phyloP scores from a whole-genome alignment of 2,113 vertebrate species.

The Ophthalmolycus amberensis region DNA sequence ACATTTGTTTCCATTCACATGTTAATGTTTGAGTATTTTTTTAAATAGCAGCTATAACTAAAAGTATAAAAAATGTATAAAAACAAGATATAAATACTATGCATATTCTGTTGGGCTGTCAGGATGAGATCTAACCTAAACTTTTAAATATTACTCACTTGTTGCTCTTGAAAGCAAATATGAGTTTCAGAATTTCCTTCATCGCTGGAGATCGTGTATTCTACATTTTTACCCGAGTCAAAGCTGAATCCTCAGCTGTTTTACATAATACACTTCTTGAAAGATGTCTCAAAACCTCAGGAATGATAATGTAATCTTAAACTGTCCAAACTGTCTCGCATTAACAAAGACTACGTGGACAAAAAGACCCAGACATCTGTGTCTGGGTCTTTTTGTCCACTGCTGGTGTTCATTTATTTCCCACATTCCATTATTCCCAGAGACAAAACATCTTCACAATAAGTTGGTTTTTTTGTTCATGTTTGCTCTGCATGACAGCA shows the following conservation, averaged over 20 bases:
- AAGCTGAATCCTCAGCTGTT: not conserved
- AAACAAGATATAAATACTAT: not conserved
- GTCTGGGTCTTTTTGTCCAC: not conserved
- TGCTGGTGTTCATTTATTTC: constrained; percentile 9
- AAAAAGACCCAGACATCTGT: not conserved
- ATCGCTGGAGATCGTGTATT: not conserved
- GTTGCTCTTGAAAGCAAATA: not conserved
- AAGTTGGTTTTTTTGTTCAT: not conserved
- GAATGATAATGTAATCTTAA: not conserved
- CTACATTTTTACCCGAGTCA: not conserved
- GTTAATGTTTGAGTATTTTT: not conserved
- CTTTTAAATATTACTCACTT: not conserved
- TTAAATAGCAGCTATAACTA: not conserved
- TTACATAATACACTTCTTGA: not conserved
- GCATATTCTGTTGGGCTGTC: not conserved
- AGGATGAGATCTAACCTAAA: not conserved
- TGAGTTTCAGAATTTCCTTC: not conserved
- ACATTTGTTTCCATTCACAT: too few relatives aligned
- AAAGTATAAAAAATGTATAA: not conserved
- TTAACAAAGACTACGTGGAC: not conserved
- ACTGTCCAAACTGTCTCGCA: not conserved
- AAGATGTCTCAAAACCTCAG: not conserved
- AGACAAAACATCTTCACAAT: not conserved
- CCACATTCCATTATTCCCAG: not conserved
- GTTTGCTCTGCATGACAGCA: not conserved